Percentiles rank a stretch among this genome's conserved stretches.
Conservation (phyloP, 2,797 vertebrate genomes). For the Tadarida brasiliensis region DNA sequence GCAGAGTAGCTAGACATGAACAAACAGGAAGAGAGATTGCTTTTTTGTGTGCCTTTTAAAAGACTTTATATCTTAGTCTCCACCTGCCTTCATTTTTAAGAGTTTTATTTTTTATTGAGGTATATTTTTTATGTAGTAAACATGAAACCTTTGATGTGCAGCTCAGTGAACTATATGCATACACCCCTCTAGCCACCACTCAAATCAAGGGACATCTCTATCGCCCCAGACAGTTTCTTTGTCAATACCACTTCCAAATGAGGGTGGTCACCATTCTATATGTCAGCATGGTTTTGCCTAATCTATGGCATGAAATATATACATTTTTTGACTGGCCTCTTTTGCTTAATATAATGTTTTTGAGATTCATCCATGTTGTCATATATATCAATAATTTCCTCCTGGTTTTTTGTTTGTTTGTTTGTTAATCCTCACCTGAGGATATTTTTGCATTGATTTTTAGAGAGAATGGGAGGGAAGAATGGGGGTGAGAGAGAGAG, state of each 20-base stretch:
- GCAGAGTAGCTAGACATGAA: background rate
- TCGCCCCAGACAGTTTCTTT: background rate
- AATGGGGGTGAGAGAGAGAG: too few relatives aligned
- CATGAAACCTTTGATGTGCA: background rate
- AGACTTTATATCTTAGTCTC: background rate
- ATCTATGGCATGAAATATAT: background rate
- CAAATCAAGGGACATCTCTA: background rate
- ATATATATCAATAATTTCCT: background rate
- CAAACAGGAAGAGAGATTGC: background rate
- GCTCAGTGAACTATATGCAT: background rate
- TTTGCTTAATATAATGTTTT: background rate
- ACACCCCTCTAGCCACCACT: background rate
- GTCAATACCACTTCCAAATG: background rate
- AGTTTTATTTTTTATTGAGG: background rate
- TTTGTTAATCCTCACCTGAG: too few relatives aligned
- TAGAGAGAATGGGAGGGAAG: too few relatives aligned
- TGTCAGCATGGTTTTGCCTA: background rate
- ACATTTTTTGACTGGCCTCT: background rate
- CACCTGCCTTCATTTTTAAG: background rate
- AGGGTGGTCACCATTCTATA: background rate
- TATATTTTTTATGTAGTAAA: background rate
- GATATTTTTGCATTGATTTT: too few relatives aligned
- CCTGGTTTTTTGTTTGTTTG: too few relatives aligned
- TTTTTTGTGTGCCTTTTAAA: background rate
- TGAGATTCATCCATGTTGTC: background rate